Evolutionary conservation across 2,888 invertebrate genomes (phyloP), one percentile per base, ranked within the genome.

Genomic region (Acleris laterana): DNA sequence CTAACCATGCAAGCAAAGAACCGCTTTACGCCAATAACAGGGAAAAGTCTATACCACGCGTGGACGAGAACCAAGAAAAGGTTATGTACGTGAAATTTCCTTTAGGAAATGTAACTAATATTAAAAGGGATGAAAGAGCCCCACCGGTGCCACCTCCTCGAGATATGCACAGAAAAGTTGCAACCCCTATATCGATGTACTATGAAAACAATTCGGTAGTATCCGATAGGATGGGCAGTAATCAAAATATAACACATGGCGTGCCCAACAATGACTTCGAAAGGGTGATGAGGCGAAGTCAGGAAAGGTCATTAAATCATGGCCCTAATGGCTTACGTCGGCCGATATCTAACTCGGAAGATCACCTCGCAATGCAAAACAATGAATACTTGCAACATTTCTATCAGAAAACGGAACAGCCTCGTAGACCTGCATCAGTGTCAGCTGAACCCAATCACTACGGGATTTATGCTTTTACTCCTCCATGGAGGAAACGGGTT

Each of bases 141-240:
- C 96, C 97, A 5, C 97, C 97, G 0, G 95, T 96, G 4, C 97
- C 97, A 32, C 97, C 97, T 0, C 96, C 97, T n/a, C 91, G 96
- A 74, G 96, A 96, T 84, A 96, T 95, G 71, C 93, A 94, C 75
- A 93, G 95, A 68, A 93, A 94, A 83, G 89, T 94, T 17, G 85
- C 93, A 20, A 93, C 93, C 42, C 91, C 91, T 69, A 71, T 93
- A 72, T 93, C 93, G 25, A 93, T 93, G 89, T 90, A 89, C 77
- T 92, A 93, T 76, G 93, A 93, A 75, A 89, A 88, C 73, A 89
- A 85, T 65, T 76, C 87, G 2, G 74, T 83, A 64, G 75, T 85
- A 68, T 75, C 82, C 56, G 89, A 92, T 69, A 85, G 85, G 77
- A 77, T 82, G 63, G 80, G 70, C 58, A 81, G 76, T 66, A 82